phyloP scores from a whole-genome alignment of 2,113 vertebrate species.

The Xenus cinereus region DNA sequence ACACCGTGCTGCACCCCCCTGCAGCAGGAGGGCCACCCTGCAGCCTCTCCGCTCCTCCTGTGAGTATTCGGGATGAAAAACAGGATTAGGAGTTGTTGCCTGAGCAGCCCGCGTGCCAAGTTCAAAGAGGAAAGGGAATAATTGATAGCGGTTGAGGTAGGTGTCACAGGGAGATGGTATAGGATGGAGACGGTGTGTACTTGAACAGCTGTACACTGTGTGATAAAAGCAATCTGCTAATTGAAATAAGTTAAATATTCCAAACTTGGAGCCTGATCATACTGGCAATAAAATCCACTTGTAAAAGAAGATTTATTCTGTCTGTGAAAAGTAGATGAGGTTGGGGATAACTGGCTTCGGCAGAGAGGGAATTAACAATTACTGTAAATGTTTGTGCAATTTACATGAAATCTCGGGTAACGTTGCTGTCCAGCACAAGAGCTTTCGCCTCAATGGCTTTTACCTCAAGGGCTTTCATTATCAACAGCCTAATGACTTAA shows the following conservation, averaged over 20 bases:
- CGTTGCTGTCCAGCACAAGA: constrained; percentile 11
- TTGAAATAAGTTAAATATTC: background rate
- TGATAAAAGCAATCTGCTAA: background rate
- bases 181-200: background rate
- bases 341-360: background rate
- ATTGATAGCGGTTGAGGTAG: background rate
- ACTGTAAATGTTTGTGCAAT: background rate
- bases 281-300: background rate
- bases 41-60: fast-evolving
- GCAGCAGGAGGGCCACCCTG: background rate
- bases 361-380: background rate
- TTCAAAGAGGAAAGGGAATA: background rate
- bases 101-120: fast-evolving
- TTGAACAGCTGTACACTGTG: fast-evolving
- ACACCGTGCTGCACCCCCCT: fast-evolving
- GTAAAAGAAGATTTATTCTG: background rate
- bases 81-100: fast-evolving
- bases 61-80: fast-evolving
- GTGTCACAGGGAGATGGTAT: background rate
- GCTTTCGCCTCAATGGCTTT: background rate
- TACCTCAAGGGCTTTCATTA: background rate
- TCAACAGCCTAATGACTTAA: background rate
- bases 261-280: background rate
- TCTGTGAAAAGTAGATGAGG: background rate
- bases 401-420: background rate